A percentile compares a stretch with the other conserved stretches of the same genome.
Conservation (phyloP, 37 sponge, comb jelly and placozoan species). For the Haliclona indistincta region DNA sequence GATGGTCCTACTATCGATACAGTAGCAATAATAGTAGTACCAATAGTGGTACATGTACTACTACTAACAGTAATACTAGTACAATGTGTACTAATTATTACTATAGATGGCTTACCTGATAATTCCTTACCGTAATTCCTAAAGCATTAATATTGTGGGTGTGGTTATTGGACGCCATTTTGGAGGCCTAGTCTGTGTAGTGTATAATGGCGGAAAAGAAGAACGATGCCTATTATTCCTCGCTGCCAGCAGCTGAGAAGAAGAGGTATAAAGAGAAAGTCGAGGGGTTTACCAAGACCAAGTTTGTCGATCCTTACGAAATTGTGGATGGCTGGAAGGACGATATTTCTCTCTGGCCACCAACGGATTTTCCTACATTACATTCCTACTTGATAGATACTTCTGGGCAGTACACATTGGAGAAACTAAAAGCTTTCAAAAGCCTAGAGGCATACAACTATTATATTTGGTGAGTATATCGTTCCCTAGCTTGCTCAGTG, state of each 20-base stretch:
- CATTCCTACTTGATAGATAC: conserved; percentile 11
- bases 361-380: not conserved
- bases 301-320: conserved; percentile 29
- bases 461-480: conserved; percentile 9
- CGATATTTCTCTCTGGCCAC: conserved; percentile 16
- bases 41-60: too few relatives aligned
- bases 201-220: too few relatives aligned
- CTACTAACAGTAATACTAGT: too few relatives aligned
- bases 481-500: not conserved
- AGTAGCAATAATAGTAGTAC: too few relatives aligned
- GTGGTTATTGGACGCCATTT: not conserved
- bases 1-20: too few relatives aligned
- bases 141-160: not conserved
- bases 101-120: not conserved
- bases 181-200: too few relatives aligned
- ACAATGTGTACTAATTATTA: too few relatives aligned
- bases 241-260: not conserved
- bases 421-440: conserved; percentile 26
- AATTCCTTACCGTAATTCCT: not conserved
- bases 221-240: too few relatives aligned
- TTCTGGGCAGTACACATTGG: conserved; percentile 8
- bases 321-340: conserved; percentile 15
- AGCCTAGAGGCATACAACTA: conserved; percentile 29
- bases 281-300: not conserved
- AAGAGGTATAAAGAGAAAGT: not conserved